Percentiles rank a stretch among this genome's conserved stretches.
phyloP scores from a whole-genome alignment of 2,797 vertebrate species.

The Takifugu ocellatus region DNA sequence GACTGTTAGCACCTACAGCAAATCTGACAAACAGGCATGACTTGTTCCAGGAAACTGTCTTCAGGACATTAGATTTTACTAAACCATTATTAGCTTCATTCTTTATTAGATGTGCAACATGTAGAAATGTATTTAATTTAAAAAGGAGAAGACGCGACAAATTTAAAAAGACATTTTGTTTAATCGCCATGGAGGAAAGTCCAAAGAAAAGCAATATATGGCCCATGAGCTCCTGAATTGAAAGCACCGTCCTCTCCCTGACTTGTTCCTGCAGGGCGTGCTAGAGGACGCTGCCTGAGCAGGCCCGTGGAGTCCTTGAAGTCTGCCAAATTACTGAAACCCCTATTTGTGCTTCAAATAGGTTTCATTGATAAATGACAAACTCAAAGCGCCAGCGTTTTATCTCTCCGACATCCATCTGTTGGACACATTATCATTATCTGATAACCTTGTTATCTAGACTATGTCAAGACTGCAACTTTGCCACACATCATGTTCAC shows the following conservation, averaged over 20 bases:
- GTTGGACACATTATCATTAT: constrained; percentile 42
- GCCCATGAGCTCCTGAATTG: not conserved
- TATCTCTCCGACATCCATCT: constrained; percentile 42
- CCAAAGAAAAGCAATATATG: not conserved
- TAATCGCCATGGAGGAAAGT: not conserved
- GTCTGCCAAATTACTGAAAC: constrained; percentile 53
- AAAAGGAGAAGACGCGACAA: no score
- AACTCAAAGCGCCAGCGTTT: constrained; percentile 38
- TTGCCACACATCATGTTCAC: constrained; percentile 30
- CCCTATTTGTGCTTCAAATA: constrained; percentile 41
- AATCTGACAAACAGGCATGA: no score
- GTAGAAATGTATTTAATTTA: no score
- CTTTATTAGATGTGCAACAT: not conserved
- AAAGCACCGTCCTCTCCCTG: not conserved
- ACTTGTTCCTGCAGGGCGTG: constrained; percentile 9
- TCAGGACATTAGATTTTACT: no score
- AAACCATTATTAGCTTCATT: no score
- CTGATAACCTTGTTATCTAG: constrained; percentile 47
- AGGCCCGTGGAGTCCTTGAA: constrained; percentile 18
- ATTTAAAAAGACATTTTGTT: not conserved
- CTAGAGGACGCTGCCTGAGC: constrained; percentile 4
- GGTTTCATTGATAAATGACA: constrained; percentile 56
- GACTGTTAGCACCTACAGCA: no score
- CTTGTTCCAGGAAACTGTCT: no score
- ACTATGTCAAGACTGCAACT: constrained; percentile 25